Conservation (phyloP, 1,140 invertebrate species). For the Lysiphlebus fabarum region DNA sequence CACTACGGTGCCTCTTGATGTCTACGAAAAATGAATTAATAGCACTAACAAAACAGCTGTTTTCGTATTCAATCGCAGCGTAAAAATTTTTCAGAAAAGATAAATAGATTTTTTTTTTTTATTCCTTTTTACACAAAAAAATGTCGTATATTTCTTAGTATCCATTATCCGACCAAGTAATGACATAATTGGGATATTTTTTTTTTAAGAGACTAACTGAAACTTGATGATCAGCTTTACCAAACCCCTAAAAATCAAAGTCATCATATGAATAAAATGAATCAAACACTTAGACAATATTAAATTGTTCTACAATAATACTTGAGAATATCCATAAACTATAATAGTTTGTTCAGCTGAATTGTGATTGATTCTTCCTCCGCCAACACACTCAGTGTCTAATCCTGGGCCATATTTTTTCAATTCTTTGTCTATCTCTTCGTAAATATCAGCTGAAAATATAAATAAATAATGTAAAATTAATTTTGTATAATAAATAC, state of each 20-base stretch:
- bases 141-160: conserved; percentile 68
- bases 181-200: conserved; percentile 69
- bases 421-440: conserved; percentile 58
- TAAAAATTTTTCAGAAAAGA: too few species aligned
- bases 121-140: too few species aligned
- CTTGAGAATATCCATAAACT: conserved; percentile 86
- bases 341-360: conserved; percentile 69
- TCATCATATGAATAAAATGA: background rate
- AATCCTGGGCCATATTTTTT: conserved; percentile 48
- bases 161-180: conserved; percentile 78
- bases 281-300: background rate
- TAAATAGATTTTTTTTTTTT: too few species aligned
- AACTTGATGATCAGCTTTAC: conserved; percentile 78
- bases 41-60: too few species aligned
- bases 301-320: conserved; percentile 31
- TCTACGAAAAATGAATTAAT: too few species aligned
- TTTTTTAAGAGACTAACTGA: conserved; percentile 72
- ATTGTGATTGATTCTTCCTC: conserved; percentile 80
- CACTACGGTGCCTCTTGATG: too few species aligned
- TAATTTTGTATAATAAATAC: too few species aligned
- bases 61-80: too few species aligned
- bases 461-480: conserved; percentile 27
- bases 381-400: conserved; percentile 74
- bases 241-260: conserved; percentile 66
- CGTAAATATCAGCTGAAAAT: conserved; percentile 66